phyloP scores from a whole-genome alignment of 2,888 invertebrate genomes.

The Diadromus collaris region DNA sequence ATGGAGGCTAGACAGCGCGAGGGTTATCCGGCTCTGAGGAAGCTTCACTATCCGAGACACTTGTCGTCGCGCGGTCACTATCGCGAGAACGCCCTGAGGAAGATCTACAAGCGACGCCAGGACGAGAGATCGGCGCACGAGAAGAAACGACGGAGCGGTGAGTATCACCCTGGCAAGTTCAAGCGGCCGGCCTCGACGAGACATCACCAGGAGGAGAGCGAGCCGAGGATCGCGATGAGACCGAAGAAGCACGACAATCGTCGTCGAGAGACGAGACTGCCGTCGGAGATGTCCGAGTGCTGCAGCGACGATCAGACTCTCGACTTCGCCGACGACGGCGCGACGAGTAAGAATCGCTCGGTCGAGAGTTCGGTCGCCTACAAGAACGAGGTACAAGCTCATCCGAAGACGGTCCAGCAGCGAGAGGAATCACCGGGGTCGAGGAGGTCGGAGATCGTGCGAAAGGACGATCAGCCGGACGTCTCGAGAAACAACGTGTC shows the following conservation, averaged over 20 bases:
- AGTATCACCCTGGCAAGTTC: conserved; percentile 26
- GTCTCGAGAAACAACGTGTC: background rate
- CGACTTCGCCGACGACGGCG: background rate
- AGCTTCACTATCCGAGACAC: conserved; percentile 55
- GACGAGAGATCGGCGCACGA: conserved; percentile 7
- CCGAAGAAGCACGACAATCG: conserved; percentile 35
- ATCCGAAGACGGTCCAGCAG: background rate
- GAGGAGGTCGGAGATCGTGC: background rate
- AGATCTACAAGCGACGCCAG: conserved; percentile 17
- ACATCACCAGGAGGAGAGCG: conserved; percentile 4
- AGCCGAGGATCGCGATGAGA: background rate
- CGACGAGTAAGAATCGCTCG: background rate
- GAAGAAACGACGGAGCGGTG: background rate
- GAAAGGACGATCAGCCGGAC: conserved; percentile 12
- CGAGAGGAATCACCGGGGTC: background rate
- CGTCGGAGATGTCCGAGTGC: conserved; percentile 3
- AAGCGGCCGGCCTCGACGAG: conserved; percentile 16
- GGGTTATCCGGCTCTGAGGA: conserved; percentile 47
- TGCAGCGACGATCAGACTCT: conserved; percentile 21
- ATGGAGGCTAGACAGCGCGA: conserved; percentile 74
- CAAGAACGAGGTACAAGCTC: background rate
- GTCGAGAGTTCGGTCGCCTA: background rate
- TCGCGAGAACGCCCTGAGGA: conserved; percentile 17
- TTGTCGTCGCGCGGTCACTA: conserved; percentile 23
- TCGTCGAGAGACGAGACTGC: conserved; percentile 13